These are phyloP conservation scores for Ploceus nigricollis DNA, from an alignment of 2,113 vertebrate genomes.

Conservation along the genomic window DNA sequence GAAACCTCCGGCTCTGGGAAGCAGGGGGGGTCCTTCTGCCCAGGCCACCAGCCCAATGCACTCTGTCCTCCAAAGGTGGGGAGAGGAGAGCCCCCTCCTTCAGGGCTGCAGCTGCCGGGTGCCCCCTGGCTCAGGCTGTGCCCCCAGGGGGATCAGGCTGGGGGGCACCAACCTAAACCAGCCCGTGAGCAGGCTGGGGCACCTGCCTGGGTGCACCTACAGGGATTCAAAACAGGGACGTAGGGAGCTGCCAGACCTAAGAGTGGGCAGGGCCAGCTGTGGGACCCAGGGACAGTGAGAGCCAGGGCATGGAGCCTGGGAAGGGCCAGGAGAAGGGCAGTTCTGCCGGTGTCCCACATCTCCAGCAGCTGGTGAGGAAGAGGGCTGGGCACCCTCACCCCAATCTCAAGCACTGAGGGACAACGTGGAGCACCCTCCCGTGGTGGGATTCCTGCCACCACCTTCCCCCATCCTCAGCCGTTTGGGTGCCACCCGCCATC, in stretches of 20 bases:
- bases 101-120: not conserved
- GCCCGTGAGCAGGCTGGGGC: not conserved
- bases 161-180: not conserved
- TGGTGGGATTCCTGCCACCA: not conserved
- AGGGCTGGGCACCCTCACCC: not conserved
- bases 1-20: not conserved
- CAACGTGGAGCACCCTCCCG: not conserved
- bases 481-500: rapidly evolving
- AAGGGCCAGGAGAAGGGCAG: not conserved
- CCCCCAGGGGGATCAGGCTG: not conserved
- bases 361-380: not conserved
- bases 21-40: not conserved
- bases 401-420: not conserved
- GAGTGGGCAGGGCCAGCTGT: rapidly evolving
- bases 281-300: not conserved
- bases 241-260: not conserved
- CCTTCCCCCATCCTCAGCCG: not conserved
- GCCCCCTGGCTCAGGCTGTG: not conserved
- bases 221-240: not conserved
- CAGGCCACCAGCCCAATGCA: not conserved
- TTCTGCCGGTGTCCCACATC: not conserved
- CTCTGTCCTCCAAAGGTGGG: not conserved
- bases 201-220: not conserved
- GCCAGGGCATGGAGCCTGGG: not conserved
- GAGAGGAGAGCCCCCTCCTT: not conserved